Conservation (phyloP, 2,797 vertebrate genomes). For the Sebastes kiyomatsui region DNA sequence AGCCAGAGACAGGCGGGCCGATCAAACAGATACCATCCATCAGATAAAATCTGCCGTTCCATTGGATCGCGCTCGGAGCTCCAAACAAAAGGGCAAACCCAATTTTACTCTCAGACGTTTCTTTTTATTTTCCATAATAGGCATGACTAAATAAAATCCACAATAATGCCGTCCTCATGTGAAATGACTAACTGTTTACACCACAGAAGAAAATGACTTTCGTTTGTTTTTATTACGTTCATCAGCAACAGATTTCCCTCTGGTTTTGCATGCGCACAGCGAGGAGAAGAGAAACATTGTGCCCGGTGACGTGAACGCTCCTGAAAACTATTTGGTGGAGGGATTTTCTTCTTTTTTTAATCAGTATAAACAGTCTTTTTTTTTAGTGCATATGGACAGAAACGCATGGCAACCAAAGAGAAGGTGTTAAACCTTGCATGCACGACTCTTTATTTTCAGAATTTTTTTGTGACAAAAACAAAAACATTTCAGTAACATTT, state of each 20-base stretch:
- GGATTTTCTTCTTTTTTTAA: neutral
- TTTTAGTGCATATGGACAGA: conserved; percentile 1
- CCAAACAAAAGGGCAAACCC: conserved; percentile 67
- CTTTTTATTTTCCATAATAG: conserved; percentile 76
- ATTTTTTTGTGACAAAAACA: neutral
- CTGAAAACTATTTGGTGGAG: neutral
- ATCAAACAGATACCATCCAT: conserved; percentile 50
- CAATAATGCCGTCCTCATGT: conserved; percentile 78
- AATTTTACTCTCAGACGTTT: conserved; percentile 60
- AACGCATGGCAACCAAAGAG: neutral
- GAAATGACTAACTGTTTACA: conserved; percentile 77
- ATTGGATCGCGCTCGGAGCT: conserved; percentile 55
- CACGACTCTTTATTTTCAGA: no score
- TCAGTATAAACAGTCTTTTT: conserved; percentile 6
- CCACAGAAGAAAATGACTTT: conserved; percentile 75
- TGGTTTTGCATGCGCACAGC: conserved; percentile 28
- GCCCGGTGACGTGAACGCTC: neutral
- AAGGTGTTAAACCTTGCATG: neutral
- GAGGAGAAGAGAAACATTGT: conserved; percentile 11
- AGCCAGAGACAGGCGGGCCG: conserved; percentile 32
- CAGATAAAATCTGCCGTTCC: conserved; percentile 71
- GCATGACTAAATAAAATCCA: conserved; percentile 75
- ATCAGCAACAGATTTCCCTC: conserved; percentile 75
- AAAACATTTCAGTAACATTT: neutral
- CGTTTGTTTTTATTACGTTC: conserved; percentile 74